phyloP scores from a whole-genome alignment of 2,797 vertebrate species.

The Chrysocyon brachyurus region DNA sequence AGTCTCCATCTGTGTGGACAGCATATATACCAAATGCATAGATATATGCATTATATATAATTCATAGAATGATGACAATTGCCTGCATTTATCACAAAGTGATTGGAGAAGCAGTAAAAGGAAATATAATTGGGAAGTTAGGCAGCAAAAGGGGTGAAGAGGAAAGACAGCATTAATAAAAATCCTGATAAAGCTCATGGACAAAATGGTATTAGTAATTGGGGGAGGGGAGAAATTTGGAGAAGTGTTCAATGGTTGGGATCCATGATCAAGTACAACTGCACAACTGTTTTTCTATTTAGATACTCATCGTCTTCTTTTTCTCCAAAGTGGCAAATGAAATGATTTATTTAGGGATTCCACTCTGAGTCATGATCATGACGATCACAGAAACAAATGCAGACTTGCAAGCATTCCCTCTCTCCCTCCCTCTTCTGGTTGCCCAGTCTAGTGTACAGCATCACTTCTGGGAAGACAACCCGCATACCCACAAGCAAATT shows the following conservation, averaged over 20 bases:
- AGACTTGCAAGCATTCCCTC: neutral
- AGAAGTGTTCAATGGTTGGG: neutral
- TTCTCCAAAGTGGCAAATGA: slow-evolving; percentile 11
- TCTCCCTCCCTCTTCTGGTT: neutral
- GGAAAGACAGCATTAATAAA: neutral
- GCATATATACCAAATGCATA: neutral
- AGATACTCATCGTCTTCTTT: neutral
- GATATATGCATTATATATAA: neutral
- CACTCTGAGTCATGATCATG: neutral
- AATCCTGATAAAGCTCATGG: neutral
- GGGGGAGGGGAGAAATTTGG: neutral
- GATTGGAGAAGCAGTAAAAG: neutral
- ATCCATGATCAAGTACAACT: neutral
- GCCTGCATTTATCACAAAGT: neutral
- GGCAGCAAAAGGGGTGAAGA: neutral
- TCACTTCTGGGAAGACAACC: slow-evolving; percentile 74
- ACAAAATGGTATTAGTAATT: neutral
- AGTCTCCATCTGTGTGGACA: neutral
- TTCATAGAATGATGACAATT: neutral
- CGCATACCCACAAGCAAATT: slow-evolving; percentile 70
- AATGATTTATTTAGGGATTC: slow-evolving; percentile 49
- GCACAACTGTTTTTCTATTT: neutral
- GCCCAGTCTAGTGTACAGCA: neutral
- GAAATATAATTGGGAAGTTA: neutral
- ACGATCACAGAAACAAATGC: neutral